These are phyloP conservation scores for Ceratothoa steindachneri DNA, from an alignment of 2,888 invertebrate genomes.

Conservation along the genomic window DNA sequence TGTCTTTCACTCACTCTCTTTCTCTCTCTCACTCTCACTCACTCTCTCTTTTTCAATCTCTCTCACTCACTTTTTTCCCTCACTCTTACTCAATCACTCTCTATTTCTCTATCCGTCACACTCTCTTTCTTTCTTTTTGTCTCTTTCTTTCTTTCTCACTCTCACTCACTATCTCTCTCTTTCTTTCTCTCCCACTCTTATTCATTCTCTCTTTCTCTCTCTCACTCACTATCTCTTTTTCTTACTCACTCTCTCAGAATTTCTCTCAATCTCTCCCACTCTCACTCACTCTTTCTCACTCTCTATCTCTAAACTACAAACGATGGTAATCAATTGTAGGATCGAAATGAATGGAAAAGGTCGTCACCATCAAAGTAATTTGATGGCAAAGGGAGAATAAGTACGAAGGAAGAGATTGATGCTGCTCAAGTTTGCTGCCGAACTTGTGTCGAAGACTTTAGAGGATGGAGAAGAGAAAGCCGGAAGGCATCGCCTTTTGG, in stretches of 20 bases:
- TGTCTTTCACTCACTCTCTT: no score
- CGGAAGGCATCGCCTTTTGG: neutral
- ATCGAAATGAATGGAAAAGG: no score
- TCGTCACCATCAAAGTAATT: no score
- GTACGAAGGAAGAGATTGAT: no score
- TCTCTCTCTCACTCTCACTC: no score
- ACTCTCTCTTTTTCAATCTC: no score
- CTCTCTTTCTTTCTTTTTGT: neutral
- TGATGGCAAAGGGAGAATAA: no score
- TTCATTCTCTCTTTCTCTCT: neutral
- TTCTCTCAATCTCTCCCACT: neutral
- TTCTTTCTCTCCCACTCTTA: neutral
- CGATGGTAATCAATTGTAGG: no score
- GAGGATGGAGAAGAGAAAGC: neutral
- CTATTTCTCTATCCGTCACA: neutral
- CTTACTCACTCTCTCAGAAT: neutral
- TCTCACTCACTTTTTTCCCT: no score
- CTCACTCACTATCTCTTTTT: neutral
- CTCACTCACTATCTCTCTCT: neutral
- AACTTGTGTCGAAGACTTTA: neutral
- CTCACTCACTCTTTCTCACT: neutral
- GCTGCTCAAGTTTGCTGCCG: no score
- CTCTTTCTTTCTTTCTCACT: neutral
- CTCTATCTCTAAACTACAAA: neutral
- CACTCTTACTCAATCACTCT: no score